Conservation (phyloP, 2,113 vertebrate genomes). For the Tursiops truncatus region DNA sequence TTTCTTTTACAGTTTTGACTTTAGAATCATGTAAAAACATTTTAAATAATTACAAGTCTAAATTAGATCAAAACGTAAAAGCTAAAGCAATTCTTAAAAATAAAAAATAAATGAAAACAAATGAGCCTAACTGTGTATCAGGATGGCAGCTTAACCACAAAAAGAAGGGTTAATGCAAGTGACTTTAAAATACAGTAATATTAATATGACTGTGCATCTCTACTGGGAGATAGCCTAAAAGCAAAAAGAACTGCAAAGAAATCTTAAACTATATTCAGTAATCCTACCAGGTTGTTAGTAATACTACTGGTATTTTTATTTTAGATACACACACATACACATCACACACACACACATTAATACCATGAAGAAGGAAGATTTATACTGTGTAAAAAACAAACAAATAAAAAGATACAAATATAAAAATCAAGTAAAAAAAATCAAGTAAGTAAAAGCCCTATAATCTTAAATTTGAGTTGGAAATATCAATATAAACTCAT, state of each 20-base stretch:
- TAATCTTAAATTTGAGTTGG: not conserved
- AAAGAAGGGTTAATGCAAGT: not conserved
- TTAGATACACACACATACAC: not conserved
- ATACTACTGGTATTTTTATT: not conserved
- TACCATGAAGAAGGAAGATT: not conserved
- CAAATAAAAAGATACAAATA: not conserved
- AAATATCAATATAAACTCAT: not conserved
- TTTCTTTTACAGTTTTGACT: not conserved
- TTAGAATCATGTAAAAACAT: not conserved
- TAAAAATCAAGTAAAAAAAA: not conserved
- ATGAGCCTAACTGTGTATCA: not conserved
- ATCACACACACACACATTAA: not conserved
- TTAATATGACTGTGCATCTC: not conserved
- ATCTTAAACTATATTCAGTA: not conserved
- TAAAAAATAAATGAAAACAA: not conserved
- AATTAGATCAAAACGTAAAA: conserved; percentile 16
- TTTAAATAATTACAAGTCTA: conserved; percentile 28
- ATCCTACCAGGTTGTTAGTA: too few species aligned
- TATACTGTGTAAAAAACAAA: not conserved
- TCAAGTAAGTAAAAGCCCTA: not conserved
- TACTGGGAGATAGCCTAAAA: not conserved
- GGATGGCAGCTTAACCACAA: not conserved
- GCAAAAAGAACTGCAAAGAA: not conserved
- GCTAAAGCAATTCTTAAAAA: conserved; percentile 9
- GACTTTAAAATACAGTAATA: not conserved